Evolutionary conservation across 2,113 vertebrate species (phyloP), one percentile per base, ranked within the genome.

Genomic region (Galeopterus variegatus): DNA sequence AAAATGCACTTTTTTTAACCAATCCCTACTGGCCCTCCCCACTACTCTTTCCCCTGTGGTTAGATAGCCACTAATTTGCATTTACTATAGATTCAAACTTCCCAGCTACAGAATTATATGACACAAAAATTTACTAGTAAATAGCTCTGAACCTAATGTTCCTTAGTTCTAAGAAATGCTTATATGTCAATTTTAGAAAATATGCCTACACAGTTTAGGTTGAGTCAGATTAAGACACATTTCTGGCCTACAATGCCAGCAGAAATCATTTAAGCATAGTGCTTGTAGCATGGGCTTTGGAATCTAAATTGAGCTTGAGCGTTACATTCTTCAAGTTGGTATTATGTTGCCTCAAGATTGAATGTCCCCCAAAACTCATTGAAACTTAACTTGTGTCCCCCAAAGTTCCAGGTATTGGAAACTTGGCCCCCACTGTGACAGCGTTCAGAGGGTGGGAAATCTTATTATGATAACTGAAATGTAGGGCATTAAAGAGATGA

Each of bases 141-240:
- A 67, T 4, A 67, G 19, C 14, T 79, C 4, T 41, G 23, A 83
- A 77, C 2, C 13, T 41, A 45, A 6, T 58, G 2, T 83, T 77
- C 70, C 17, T 81, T 54, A 75, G 75, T 69, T 90, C 21, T 88
- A 3, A 91, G 36, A 10, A 83, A 72, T 17, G 26, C 3, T 81
- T 81, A n/a, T 26, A 64, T 50, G 2, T 89, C 6, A 50, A 26
- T n/a, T 62, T 72, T 79, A 64, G 73, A 80, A 95, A 93, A 81
- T 52, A 50, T 13, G 19, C 3, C 48, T 54, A 56, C 10, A 9
- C 58, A 45, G 26, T 5, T 45, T 82, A 52, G 1, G 60, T 26
- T 64, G 18, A 64, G 52, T 94, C 36, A 79, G 21, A 69, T 23
- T 62, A 70, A 88, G 48, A 56, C 36, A 23, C 6, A 83, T 28